Evolutionary conservation across 2,888 invertebrate species (phyloP).

Genomic region (Argynnis bischoffii): DNA sequence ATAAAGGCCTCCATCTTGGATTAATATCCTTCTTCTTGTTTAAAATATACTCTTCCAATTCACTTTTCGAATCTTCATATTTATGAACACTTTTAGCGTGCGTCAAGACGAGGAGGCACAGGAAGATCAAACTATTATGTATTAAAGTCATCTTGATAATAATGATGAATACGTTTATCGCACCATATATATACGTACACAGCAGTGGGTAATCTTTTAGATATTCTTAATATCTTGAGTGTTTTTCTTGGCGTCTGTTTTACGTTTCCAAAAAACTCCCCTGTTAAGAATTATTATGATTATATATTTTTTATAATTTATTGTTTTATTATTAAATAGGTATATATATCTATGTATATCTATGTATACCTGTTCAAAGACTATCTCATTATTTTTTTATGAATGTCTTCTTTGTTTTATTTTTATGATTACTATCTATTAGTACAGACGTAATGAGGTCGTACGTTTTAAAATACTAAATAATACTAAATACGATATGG

Average conservation of each 20-base stretch:
- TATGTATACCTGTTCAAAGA: too few species aligned
- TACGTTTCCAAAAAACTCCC: slow-evolving; percentile 7
- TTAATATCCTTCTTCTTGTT: slow-evolving; percentile 60
- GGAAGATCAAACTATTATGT: slow-evolving; percentile 35
- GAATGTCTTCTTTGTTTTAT: too few species aligned
- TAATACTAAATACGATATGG: background rate
- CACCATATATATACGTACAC: slow-evolving; percentile 20
- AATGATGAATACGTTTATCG: slow-evolving; percentile 10
- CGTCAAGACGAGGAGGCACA: slow-evolving; percentile 47
- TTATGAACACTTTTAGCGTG: slow-evolving; percentile 45
- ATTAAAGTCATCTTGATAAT: slow-evolving; percentile 37
- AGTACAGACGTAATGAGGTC: too few species aligned
- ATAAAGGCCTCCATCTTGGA: slow-evolving; percentile 62
- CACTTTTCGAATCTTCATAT: slow-evolving; percentile 45
- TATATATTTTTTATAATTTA: background rate
- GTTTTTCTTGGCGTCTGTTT: slow-evolving; percentile 37
- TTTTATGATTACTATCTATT: too few species aligned
- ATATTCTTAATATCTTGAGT: slow-evolving; percentile 34
- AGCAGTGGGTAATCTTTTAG: background rate
- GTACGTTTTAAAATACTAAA: too few species aligned
- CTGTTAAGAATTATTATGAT: slow-evolving; percentile 6
- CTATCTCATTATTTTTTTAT: too few species aligned
- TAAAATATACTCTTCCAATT: slow-evolving; percentile 65
- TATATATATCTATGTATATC: too few species aligned
- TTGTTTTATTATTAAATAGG: too few species aligned